Base-by-base conservation (phyloP, 2,113 vertebrate species). In the Lampris megalopsis region DNA sequence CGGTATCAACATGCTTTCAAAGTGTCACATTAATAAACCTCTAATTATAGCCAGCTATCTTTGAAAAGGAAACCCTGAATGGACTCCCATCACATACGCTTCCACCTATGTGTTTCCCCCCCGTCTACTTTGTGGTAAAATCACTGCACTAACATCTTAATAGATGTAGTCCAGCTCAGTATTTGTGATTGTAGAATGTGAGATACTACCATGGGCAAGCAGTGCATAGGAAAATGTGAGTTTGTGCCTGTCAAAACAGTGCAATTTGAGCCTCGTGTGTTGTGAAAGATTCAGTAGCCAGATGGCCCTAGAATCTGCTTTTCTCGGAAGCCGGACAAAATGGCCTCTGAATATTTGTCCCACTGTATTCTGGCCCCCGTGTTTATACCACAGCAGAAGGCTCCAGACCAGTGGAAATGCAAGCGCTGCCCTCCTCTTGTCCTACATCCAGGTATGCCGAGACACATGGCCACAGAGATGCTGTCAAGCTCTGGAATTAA, bases 251-350 rank as follows among this genome's bases (percentile, higher is more conserved):
- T 11, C 73, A 49, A 75, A 70, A 68, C 8, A 35, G 79, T 74
- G 67, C 40, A 67, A 67, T 49, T 63, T 77, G 76, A 80, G 75
- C 63, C 48, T 49, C 63, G 78, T 84, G 79, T 68, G 60, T 75
- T 90, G 82, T 93, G 85, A 91, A 91, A 88, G 88, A 92, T 92
- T 91, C 81, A 92, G 82, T 62, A 81, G 83, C 82, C 92, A 92
- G 85, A 90, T 93, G 88, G 91, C 78, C 77, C 54, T 24, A 57
- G 71, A 90, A 84, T 91, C 81, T 82, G 86, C 65, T 83, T 91
- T 83, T 77, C 79, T 90, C 77, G 78, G 61, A 83, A 78, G 89
- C 86, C 70, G 83, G 9, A 85, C 73, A 73, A 85, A 88, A 83
- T 81, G 76, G 61, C 72, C 58, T 36, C 60, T 47, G 35, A 63